A percentile compares a stretch with the other conserved stretches of the same genome.
phyloP scores from a whole-genome alignment of 92 coral and sea anemone species.

The Epizoanthus scotinus region DNA sequence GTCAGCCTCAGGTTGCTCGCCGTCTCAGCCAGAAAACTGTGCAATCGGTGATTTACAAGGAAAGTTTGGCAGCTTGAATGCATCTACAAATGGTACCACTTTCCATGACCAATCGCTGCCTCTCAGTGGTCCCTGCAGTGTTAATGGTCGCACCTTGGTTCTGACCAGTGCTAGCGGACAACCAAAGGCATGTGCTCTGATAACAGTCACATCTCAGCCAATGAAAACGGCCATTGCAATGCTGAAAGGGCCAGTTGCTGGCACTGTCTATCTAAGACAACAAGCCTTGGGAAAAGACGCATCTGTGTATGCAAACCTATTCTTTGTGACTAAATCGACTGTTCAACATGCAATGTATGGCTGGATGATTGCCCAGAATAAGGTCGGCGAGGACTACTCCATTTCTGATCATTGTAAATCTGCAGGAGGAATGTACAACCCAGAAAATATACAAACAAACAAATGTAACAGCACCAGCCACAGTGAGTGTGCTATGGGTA shows the following conservation, averaged over 20 bases:
- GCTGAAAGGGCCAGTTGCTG: conserved; percentile 85
- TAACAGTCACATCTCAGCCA: conserved; percentile 43
- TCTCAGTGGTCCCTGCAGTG: conserved; percentile 68
- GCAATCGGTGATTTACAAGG: conserved; percentile 86
- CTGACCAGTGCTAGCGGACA: conserved; percentile 48
- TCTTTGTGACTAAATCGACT: conserved; percentile 60
- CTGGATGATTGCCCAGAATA: conserved; percentile 56
- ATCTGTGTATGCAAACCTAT: conserved; percentile 64
- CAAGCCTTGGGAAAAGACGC: conserved; percentile 55
- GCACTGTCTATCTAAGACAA: conserved; percentile 81
- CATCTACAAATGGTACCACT: conserved; percentile 28
- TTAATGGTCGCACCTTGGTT: conserved; percentile 81
- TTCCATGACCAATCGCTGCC: conserved; percentile 60
- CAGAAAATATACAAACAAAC: conserved; percentile 43
- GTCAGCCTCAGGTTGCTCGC: conserved; percentile 38
- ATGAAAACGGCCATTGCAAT: conserved; percentile 66
- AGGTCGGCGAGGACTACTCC: conserved; percentile 41
- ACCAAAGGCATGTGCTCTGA: conserved; percentile 84
- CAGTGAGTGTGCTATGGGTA: conserved; percentile 60
- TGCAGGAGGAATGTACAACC: conserved; percentile 55
- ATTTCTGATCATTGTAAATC: conserved; percentile 44
- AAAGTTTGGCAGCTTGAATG: conserved; percentile 62
- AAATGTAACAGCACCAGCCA: conserved; percentile 40
- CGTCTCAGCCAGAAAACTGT: conserved; percentile 51
- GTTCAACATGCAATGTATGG: conserved; percentile 23